Base-by-base conservation (phyloP, 2,113 vertebrate genomes). In the Nibea coibor region DNA sequence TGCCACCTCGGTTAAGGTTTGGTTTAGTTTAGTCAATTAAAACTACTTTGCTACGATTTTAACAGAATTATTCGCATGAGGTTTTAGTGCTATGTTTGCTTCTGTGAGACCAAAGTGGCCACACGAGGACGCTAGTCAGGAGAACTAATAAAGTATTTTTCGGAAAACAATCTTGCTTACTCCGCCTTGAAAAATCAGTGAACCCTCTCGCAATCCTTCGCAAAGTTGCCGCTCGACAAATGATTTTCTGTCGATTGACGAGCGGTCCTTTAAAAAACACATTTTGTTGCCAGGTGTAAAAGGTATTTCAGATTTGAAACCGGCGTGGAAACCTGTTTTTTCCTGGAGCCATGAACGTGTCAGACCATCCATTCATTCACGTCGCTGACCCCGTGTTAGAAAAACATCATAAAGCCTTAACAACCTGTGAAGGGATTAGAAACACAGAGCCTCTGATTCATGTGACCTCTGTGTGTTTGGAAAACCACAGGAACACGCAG, bases 381-480 rank as follows among this genome's bases (percentile, higher is more conserved):
- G 72, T 22, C 9, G 68, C 42, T 51, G 71, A 39, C 65, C 45
- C 61, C 3, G 74, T 3, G 73, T 48, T 77, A 78, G 68, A 80
- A 87, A 90, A 90, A 87, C 72, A 88, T 48, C 58, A 15, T 78
- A 73, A 82, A 89, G 81, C 68, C 58, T 48, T 11, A 69, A 83
- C 77, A 80, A 79, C 73, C 63, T 80, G 83, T 68, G 61, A 79
- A 47, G 63, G 79, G 83, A 84, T 88, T 80, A 86, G 82, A 82
- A 78, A 70, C 3, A 87, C 85, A 91, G 47, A 80, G 77, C 42
- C 35, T 80, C 31, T 12, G n/a, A 87, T 89, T 90, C 91, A 92
- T 88, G 91, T 87, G 89, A 88, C 82, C 58, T n/a, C 47, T 54
- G 10, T 51, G 68, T 84, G 80, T 87, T 83, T 80, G 79, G 71